Evolutionary conservation across 2,797 vertebrate species (phyloP), one percentile per base, ranked within the genome.

Genomic region (Argyrosomus regius): DNA sequence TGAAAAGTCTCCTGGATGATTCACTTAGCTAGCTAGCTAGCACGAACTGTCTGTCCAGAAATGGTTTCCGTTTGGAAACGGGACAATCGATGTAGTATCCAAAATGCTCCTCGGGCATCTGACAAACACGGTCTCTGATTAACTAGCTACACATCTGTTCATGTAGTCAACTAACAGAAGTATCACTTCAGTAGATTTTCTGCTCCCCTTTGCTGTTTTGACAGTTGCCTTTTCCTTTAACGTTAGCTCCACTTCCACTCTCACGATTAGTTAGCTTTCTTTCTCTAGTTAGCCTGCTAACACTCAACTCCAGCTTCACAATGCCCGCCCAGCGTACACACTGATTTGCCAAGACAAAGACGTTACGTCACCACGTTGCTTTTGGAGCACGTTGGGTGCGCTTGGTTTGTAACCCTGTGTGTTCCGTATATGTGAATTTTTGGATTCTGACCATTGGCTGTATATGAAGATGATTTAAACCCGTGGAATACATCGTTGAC

Each of bases 231-330:
- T 85, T 89, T 89, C 89, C 88, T 89, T 91, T 85, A 86, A 82
- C 82, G 82, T 91, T 91, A 88, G 90, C 93, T 88, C 86, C 85
- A 90, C 92, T 94, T 93, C 91, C 84, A 94, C 93, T 94, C 91
- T 92, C 91, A 90, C 93, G 92, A 92, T 93, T 93, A 89, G 93
- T 92, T 93, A 93, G 93, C 92, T 92, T 94, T 94, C 94, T 94
- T 94, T 94, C 93, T 94, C 92, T 91, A 91, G 93, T 94, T 94
- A 94, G 92, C 92, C 91, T 92, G 94, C 94, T 94, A 95, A 91
- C 91, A 80, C 86, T 87, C 89, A 91, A 89, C 94, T 90, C 85
- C 88, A 84, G 93, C 93, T 92, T 86, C 83, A 88, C 89, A 91
- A 91, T 83, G 83, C 94, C 95, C 94, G 92, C 93, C 94, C 92